Base-by-base conservation (phyloP, 2,797 vertebrate species). In the Scleropages formosus region DNA sequence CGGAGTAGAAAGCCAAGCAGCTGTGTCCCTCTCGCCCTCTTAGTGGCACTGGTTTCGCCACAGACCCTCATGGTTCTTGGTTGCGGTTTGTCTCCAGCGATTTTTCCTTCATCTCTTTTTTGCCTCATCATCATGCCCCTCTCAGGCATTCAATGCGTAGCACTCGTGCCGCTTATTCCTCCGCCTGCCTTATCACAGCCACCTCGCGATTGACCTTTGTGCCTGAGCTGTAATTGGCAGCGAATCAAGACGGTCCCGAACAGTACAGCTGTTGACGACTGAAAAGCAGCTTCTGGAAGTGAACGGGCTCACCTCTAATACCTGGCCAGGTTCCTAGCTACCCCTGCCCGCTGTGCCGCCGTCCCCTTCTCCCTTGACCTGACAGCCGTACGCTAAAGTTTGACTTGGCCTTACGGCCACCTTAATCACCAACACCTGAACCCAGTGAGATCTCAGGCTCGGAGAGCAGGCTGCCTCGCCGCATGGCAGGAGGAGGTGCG, bases 401-500 rank as follows among this genome's bases (percentile, higher is more conserved):
- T 49, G 20, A 24, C 20, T 62, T 20, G 4, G 12, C 44, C 6
- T 68, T 16, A 20, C 65, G 67, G 65, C 65, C 59, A 27, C 59
- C 16, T 73, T 73, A 26, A 62, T 73, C 44, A 12, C 16, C 65
- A 47, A 39, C 39, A 39, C 31, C 58, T 39, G 9, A 72, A 59
- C 70, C 15, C 15, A 59, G 9, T 60, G 31, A 13, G 24, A 8
- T 39, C 12, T 27, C 26, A 6, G 20, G 53, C 10, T 61, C n/a
- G 24, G 8, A 7, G 16, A n/a, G 39, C 4, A 18, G 31, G 8
- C 13, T 6, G 31, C 31, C 2, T 39, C 31, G 2, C 31, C 39
- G 31, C 31, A 6, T 6, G 31, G 39, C 26, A 15, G 59, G 27
- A 39, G 16, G 31, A 47, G 39, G 65, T 39, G 15, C 4, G 12